Evolutionary conservation across 2,888 invertebrate species (phyloP).

Genomic region (Lasioglossum villosulum): DNA sequence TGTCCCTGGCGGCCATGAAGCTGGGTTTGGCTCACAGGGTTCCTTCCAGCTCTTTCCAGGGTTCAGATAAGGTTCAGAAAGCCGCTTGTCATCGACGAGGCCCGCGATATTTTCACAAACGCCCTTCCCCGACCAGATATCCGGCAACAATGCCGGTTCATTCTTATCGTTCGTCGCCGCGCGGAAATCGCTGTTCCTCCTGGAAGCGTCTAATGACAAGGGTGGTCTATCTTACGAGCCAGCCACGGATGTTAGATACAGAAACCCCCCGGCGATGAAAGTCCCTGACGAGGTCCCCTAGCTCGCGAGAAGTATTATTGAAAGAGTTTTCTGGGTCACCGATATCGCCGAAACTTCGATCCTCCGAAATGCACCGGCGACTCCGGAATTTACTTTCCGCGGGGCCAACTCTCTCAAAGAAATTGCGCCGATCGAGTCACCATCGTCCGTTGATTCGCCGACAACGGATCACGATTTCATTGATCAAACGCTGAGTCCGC

Average conservation of each 20-base stretch:
- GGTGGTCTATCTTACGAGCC: neutral
- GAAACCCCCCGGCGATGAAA: neutral
- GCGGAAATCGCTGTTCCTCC: conserved; percentile 4
- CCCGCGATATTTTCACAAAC: conserved; percentile 56
- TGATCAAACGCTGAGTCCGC: neutral
- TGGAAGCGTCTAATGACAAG: conserved; percentile 11
- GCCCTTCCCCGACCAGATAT: conserved; percentile 43
- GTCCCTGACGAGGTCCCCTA: neutral
- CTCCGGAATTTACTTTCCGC: neutral
- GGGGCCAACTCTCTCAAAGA: neutral
- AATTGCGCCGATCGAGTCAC: neutral
- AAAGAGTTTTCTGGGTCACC: conserved; percentile 12
- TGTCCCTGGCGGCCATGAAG: conserved; percentile 33
- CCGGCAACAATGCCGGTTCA: conserved; percentile 55
- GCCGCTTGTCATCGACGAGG: conserved; percentile 65
- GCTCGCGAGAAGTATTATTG: neutral
- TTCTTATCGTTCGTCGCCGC: conserved; percentile 59
- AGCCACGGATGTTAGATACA: neutral
- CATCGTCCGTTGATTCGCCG: conserved; percentile 14
- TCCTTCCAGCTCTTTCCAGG: conserved; percentile 43
- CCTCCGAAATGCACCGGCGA: neutral
- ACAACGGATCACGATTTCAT: conserved; percentile 30
- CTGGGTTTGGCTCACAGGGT: conserved; percentile 21
- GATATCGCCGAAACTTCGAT: neutral
- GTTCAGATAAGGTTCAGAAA: conserved; percentile 67